Conservation (phyloP, 1,140 invertebrate species). For the Trichoplusia ni region DNA sequence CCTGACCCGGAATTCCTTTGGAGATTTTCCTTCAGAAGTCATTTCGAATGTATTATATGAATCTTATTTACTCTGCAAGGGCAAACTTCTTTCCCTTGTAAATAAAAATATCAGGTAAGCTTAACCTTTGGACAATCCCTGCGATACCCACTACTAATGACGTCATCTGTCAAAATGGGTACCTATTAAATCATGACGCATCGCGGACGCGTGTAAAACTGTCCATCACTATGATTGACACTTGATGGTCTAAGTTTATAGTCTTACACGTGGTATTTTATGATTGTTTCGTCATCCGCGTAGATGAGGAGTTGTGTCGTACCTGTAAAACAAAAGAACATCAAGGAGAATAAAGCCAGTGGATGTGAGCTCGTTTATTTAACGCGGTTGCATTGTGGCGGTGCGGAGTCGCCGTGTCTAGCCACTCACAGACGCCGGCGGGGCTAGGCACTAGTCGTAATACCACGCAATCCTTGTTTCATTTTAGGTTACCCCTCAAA, state of each 20-base stretch:
- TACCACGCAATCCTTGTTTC: conserved; percentile 11
- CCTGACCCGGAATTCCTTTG: neutral
- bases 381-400: conserved; percentile 48
- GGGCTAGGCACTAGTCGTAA: conserved; percentile 48
- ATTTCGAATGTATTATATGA: neutral
- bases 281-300: conserved; percentile 1
- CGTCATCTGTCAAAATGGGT: neutral
- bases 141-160: neutral
- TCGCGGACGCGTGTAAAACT: conserved; percentile 7
- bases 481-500: neutral
- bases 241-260: conserved; percentile 21
- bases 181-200: conserved; percentile 1
- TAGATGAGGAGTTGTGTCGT: conserved; percentile 2
- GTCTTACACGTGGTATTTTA: conserved; percentile 4
- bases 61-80: neutral
- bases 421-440: conserved; percentile 53
- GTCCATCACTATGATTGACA: conserved; percentile 21
- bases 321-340: conserved; percentile 30
- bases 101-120: no score
- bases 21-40: neutral
- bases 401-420: conserved; percentile 66
- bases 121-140: no score
- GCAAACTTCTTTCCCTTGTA: no score
- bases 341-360: conserved; percentile 19
- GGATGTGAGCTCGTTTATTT: conserved; percentile 38